These are phyloP conservation scores for Poecile montanus DNA, from an alignment of 2,797 vertebrate genomes.

Conservation along the genomic window DNA sequence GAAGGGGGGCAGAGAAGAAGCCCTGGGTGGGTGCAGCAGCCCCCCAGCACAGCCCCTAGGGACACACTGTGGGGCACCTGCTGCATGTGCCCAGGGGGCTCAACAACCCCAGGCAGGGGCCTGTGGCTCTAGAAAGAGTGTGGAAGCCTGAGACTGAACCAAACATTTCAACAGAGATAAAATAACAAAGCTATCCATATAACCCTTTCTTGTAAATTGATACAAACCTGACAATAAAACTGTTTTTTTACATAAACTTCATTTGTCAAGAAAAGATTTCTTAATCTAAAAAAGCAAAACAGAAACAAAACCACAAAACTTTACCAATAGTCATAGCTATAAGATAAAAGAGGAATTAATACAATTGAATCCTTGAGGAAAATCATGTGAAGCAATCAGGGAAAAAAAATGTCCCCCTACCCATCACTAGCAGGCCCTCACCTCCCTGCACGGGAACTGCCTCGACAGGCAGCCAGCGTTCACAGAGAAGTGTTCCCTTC, in stretches of 20 bases:
- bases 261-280: background rate
- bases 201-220: background rate
- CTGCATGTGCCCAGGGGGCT: background rate
- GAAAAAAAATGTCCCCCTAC: background rate
- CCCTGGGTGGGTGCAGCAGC: background rate
- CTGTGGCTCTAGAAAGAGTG: background rate
- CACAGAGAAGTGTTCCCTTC: background rate
- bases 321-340: background rate
- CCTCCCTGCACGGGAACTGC: background rate
- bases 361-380: background rate
- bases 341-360: slow-evolving; percentile 31
- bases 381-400: background rate
- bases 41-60: background rate
- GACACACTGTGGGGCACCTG: background rate
- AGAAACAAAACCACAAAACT: background rate
- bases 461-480: background rate
- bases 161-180: background rate
- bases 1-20: background rate
- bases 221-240: background rate
- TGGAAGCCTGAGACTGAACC: background rate
- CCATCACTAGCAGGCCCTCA: background rate
- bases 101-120: background rate
- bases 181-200: background rate
- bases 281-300: background rate
- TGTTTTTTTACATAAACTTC: background rate